Percentiles rank a stretch among this genome's conserved stretches.
Conservation (phyloP, 2,888 invertebrate genomes). For the Hermaeophaga mercurialis region DNA sequence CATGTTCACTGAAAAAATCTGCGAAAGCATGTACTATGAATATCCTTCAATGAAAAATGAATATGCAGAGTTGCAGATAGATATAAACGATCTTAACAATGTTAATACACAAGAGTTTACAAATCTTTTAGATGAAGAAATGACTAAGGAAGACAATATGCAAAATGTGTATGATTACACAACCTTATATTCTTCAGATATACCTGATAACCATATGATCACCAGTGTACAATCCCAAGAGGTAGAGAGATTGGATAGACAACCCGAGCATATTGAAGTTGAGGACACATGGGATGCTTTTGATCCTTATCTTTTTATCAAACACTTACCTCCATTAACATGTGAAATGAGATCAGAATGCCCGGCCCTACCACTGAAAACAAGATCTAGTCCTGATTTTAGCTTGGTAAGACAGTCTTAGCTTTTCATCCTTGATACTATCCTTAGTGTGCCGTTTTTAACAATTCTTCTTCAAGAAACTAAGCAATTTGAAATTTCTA, state of each 20-base stretch:
- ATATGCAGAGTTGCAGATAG: conserved; percentile 54
- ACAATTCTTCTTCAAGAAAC: too few relatives aligned
- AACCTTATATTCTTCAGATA: conserved; percentile 46
- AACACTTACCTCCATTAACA: conserved; percentile 83
- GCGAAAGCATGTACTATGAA: conserved; percentile 56
- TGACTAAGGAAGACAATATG: conserved; percentile 51
- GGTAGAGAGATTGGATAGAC: conserved; percentile 51
- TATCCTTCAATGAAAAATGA: conserved; percentile 52
- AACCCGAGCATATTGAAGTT: conserved; percentile 55
- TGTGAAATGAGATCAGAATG: conserved; percentile 74
- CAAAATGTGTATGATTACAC: conserved; percentile 52
- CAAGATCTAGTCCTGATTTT: conserved; percentile 90
- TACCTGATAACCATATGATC: conserved; percentile 49
- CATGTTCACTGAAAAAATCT: conserved; percentile 50
- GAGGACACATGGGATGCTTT: conserved; percentile 77
- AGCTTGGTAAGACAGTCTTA: conserved; percentile 71
- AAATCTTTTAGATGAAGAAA: conserved; percentile 61
- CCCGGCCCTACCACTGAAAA: conserved; percentile 89
- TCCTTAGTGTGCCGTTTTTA: not conserved
- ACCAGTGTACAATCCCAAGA: conserved; percentile 47
- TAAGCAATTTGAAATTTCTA: too few relatives aligned
- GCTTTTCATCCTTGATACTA: not conserved
- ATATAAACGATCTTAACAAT: conserved; percentile 53
- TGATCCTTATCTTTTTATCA: conserved; percentile 90
- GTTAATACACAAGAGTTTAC: conserved; percentile 60